Evolutionary conservation across 2,888 invertebrate species (phyloP), one percentile per base, ranked within the genome.

Genomic region (Chesias legatella): DNA sequence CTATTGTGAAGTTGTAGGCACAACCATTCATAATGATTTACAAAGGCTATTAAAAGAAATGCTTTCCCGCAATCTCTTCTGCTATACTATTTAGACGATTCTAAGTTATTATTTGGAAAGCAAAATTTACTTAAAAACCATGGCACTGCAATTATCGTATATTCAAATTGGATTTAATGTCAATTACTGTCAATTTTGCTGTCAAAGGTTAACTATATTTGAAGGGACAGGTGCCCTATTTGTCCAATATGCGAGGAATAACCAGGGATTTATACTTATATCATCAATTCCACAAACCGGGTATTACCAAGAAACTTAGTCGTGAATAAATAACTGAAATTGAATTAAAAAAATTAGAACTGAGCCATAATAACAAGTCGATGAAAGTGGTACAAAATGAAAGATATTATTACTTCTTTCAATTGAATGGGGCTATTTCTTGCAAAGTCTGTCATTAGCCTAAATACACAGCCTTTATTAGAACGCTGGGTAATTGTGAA

Each of bases 281-380:
- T 8, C 25, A 8, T 25, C 9, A 10, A 25, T 25, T 9, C 10
- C 9, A 9, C 7, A 25, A 8, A 25, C 8, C 25, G 10, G 25
- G 25, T 8, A 10, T 25, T 25, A 25, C 9, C 8, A 8, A 10
- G 8, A 10, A 38, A 48, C 50, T 48, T 43, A 52, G 42, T 33
- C 13, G 11, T 49, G 28, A 52, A 52, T 48, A 47, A 51, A 33
- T 39, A 17, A 50, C 29, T 25, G 10, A 6, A 32, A 48, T 39
- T 32, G 43, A 43, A 20, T 34, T 33, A 41, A 43, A 54, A 51
- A 52, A 53, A 22, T 40, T 21, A 37, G 61, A 66, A 69, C 67
- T 64, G 58, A 60, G 58, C 51, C 51, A 41, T 60, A 60, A 60
- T 60, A 41, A 50, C 48, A 13, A 42, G 41, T 35, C 44, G 60